Percentiles rank a stretch among this genome's conserved stretches.
phyloP scores from a whole-genome alignment of 2,888 invertebrate species.

The Amphipyra berbera region DNA sequence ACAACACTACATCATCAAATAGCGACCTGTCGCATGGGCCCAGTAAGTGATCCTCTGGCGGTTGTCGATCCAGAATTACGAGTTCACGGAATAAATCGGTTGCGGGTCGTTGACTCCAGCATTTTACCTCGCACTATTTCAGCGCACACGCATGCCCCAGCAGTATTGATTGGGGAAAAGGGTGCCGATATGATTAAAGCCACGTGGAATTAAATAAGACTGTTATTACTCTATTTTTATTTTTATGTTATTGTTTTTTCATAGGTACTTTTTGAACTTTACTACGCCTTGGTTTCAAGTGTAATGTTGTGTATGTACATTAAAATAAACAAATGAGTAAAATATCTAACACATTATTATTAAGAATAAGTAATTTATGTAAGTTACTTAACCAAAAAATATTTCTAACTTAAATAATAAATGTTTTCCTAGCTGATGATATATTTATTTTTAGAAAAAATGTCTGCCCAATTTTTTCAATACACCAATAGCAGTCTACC shows the following conservation, averaged over 20 bases:
- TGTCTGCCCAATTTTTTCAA: no score
- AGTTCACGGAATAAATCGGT: conserved; percentile 83
- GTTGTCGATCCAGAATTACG: conserved; percentile 91
- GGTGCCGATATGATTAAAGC: conserved; percentile 89
- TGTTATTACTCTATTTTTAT: conserved; percentile 8
- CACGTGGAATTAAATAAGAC: conserved; percentile 69
- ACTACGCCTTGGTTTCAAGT: no score
- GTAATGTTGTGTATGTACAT: no score
- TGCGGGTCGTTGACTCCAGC: conserved; percentile 89
- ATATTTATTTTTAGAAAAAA: no score
- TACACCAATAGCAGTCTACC: no score
- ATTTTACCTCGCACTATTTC: conserved; percentile 88
- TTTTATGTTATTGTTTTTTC: no score
- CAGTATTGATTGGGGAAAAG: conserved; percentile 90
- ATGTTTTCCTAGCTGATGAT: no score
- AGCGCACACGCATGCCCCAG: conserved; percentile 89
- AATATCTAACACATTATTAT: neutral
- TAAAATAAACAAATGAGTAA: no score
- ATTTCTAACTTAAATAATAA: no score
- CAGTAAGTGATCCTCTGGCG: conserved; percentile 88
- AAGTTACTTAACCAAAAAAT: no score
- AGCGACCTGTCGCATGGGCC: conserved; percentile 92
- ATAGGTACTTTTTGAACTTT: no score
- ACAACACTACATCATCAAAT: conserved; percentile 91
- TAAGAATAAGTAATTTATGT: no score